Evolutionary conservation across 2,797 vertebrate genomes (phyloP), one percentile per base, ranked within the genome.

Genomic region (Bradypus variegatus): DNA sequence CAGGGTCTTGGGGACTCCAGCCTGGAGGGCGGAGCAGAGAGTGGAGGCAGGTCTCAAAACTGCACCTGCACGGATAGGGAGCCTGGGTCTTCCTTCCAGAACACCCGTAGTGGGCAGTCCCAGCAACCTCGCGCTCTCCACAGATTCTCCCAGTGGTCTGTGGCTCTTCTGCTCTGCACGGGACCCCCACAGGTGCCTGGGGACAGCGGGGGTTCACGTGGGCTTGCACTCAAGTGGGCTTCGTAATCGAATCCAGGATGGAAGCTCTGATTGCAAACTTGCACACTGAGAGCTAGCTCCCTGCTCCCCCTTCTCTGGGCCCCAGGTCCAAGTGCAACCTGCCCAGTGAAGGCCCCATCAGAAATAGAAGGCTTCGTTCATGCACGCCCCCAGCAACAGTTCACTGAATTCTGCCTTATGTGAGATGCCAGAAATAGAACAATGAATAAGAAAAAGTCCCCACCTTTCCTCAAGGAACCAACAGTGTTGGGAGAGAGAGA

Each of bases 41-140:
- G 36, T 16, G 33, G 25, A 50, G 81, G 85, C n/a, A 29, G 60
- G 7, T 7, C n/a, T 53, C 36, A 62, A 91, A 33, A 38, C 6
- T 3, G 6, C 6, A 3, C 41, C 53, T 58, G 18, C 55, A 72
- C 14, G 8, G 50, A 50, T 48, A 77, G 75, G 6, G 60, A 70
- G 33, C 2, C 12, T 18, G 8, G 18, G 12, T 41, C 25, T 72
- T 38, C 6, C 31, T 55, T 33, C 36, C 11, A 3, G 23, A 45
- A 15, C 3, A 1, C 8, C 15, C 14, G 14, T 5, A 4, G 3
- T 10, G 73, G 45, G 36, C 23, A 45, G 15, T n/a, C 31, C 5
- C 45, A n/a, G 23, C 79, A 3, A 16, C 16, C 12, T 5, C 23
- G 60, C 6, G 8, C 55, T 72, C 29, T 33, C 36, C 69, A n/a